A percentile compares a stretch with the other conserved stretches of the same genome.
Evolutionary conservation across 2,888 invertebrate species (phyloP).

Genomic region (Sarcophaga variegata): DNA sequence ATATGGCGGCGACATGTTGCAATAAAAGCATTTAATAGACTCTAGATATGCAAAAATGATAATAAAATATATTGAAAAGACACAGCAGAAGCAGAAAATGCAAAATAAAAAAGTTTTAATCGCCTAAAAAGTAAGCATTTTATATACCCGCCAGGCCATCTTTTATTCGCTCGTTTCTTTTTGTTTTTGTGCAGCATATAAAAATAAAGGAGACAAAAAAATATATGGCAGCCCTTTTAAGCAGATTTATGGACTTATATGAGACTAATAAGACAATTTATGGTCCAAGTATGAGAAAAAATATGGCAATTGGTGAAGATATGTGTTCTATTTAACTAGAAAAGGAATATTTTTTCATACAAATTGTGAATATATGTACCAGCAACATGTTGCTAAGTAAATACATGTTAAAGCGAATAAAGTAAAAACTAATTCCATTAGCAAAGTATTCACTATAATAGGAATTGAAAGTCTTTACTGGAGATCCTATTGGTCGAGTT

Average conservation of each 20-base stretch:
- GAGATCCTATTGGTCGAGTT: too few relatives aligned
- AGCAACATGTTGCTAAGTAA: too few relatives aligned
- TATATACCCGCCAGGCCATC: slow-evolving; percentile 31
- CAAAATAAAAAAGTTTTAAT: slow-evolving; percentile 43
- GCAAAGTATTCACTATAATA: too few relatives aligned
- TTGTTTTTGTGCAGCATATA: too few relatives aligned
- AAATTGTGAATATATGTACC: too few relatives aligned
- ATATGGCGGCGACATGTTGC: slow-evolving; percentile 79
- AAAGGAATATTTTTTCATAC: too few relatives aligned
- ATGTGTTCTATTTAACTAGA: too few relatives aligned
- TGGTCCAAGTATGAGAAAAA: neutral
- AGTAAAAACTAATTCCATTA: too few relatives aligned
- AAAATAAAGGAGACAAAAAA: neutral
- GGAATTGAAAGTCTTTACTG: too few relatives aligned
- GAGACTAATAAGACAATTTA: slow-evolving; percentile 38
- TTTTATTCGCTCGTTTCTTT: neutral
- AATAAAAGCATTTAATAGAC: slow-evolving; percentile 80
- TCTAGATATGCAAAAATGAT: slow-evolving; percentile 64
- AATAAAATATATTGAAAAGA: slow-evolving; percentile 62
- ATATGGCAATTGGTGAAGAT: too few relatives aligned
- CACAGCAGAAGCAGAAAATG: slow-evolving; percentile 1
- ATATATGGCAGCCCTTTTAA: slow-evolving; percentile 28
- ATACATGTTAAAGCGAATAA: too few relatives aligned
- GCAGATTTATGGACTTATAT: slow-evolving; percentile 49
- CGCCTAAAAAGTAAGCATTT: slow-evolving; percentile 45